phyloP scores from a whole-genome alignment of 2,888 invertebrate species.

The Plusia festucae region DNA sequence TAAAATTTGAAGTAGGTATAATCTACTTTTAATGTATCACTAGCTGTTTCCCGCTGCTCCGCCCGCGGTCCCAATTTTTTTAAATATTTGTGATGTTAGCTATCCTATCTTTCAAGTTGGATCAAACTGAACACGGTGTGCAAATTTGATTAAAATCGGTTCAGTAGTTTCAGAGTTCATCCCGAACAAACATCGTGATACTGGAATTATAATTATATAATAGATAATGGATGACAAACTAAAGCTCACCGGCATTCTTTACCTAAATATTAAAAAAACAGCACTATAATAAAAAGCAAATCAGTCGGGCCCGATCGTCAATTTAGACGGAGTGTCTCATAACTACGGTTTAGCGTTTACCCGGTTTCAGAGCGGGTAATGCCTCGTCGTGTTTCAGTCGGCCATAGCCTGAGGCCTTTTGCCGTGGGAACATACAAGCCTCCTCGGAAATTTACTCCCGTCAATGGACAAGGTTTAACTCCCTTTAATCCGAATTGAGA shows the following conservation, averaged over 20 bases:
- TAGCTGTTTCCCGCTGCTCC: too few species aligned
- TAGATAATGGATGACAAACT: not conserved
- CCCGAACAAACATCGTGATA: too few species aligned
- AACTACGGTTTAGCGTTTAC: slow-evolving; percentile 62
- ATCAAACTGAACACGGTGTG: too few species aligned
- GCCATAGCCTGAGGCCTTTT: slow-evolving; percentile 62
- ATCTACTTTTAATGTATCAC: too few species aligned
- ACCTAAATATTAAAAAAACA: slow-evolving; percentile 3
- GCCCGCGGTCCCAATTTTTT: too few species aligned
- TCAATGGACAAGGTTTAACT: slow-evolving; percentile 54
- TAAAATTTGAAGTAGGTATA: too few species aligned
- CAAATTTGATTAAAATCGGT: too few species aligned
- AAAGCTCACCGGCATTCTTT: not conserved
- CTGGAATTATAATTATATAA: too few species aligned
- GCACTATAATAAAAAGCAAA: slow-evolving; percentile 30
- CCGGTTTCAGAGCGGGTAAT: slow-evolving; percentile 63
- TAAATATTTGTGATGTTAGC: too few species aligned
- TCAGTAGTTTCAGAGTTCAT: too few species aligned
- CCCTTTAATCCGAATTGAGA: slow-evolving; percentile 63
- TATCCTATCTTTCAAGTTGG: too few species aligned
- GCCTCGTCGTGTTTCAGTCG: slow-evolving; percentile 61
- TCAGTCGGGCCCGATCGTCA: slow-evolving; percentile 48
- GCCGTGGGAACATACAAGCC: slow-evolving; percentile 67
- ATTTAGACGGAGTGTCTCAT: slow-evolving; percentile 64
- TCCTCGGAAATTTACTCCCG: slow-evolving; percentile 54